Evolutionary conservation across 2,797 vertebrate genomes (phyloP).

Genomic region (Martes flavigula): DNA sequence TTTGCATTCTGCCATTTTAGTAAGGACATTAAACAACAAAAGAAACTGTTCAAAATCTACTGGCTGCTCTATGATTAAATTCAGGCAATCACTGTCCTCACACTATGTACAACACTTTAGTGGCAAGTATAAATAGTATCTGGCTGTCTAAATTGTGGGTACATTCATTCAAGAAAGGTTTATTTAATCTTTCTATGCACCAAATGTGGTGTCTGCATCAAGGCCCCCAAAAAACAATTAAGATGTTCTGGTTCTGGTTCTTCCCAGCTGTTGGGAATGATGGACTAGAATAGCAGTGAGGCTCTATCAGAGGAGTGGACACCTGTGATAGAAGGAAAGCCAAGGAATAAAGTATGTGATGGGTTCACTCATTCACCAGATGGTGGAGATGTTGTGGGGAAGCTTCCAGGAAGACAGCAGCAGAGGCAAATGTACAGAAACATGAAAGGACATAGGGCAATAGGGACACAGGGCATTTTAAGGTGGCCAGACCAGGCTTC

Average conservation of each 20-base stretch:
- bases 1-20: background rate
- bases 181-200: background rate
- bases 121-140: accelerated
- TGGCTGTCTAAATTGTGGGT: background rate
- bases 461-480: background rate
- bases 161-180: background rate
- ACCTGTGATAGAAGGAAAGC: background rate
- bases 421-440: background rate
- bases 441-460: background rate
- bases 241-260: background rate
- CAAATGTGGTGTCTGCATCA: background rate
- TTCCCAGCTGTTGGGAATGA: background rate
- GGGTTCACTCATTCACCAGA: background rate
- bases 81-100: background rate
- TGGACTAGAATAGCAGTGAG: background rate
- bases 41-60: background rate
- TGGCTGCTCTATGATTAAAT: background rate
- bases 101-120: background rate
- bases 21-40: background rate
- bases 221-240: background rate
- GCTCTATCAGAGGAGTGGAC: background rate
- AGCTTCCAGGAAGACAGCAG: background rate
- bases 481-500: background rate
- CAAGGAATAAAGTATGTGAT: accelerated
- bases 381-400: accelerated